These are phyloP conservation scores for Tromatobia lineatoria DNA, from an alignment of 2,888 invertebrate genomes.

Conservation along the genomic window DNA sequence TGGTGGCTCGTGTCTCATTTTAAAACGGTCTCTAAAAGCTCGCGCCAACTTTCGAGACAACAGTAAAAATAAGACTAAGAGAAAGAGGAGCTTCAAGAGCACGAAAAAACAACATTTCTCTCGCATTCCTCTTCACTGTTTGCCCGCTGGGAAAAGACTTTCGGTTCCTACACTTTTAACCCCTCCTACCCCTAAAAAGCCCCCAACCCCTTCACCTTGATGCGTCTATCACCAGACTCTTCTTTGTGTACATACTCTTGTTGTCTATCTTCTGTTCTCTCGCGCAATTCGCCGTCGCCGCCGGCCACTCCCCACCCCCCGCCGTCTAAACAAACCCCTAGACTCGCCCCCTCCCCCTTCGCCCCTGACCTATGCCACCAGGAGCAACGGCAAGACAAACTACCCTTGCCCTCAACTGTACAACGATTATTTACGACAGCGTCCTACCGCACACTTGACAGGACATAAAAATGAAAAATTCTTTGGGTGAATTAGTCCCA, in stretches of 20 bases:
- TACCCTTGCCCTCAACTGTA: conserved; percentile 53
- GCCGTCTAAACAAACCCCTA: conserved; percentile 53
- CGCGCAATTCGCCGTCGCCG: conserved; percentile 49
- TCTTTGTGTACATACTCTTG: conserved; percentile 32
- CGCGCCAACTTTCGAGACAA: conserved; percentile 73
- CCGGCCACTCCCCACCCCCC: conserved; percentile 51
- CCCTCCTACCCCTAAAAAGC: background rate
- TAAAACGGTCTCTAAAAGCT: conserved; percentile 76
- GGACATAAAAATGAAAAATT: conserved; percentile 67
- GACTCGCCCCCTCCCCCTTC: background rate
- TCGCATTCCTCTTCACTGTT: conserved; percentile 20
- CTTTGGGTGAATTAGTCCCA: conserved; percentile 54
- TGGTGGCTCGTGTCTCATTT: conserved; percentile 74
- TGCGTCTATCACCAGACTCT: conserved; percentile 42
- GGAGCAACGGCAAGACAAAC: conserved; percentile 56
- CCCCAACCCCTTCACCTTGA: conserved; percentile 11
- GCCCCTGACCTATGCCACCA: conserved; percentile 44
- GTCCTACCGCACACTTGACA: conserved; percentile 47
- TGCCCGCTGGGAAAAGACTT: conserved; percentile 53
- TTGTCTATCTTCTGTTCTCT: conserved; percentile 37
- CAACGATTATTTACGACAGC: conserved; percentile 61
- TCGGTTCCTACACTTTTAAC: conserved; percentile 23
- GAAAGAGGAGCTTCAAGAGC: conserved; percentile 49
- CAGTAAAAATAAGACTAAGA: conserved; percentile 49
- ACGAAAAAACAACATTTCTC: conserved; percentile 43